Evolutionary conservation across 1,140 invertebrate genomes (phyloP).

Genomic region (Luehdorfia chinensis): DNA sequence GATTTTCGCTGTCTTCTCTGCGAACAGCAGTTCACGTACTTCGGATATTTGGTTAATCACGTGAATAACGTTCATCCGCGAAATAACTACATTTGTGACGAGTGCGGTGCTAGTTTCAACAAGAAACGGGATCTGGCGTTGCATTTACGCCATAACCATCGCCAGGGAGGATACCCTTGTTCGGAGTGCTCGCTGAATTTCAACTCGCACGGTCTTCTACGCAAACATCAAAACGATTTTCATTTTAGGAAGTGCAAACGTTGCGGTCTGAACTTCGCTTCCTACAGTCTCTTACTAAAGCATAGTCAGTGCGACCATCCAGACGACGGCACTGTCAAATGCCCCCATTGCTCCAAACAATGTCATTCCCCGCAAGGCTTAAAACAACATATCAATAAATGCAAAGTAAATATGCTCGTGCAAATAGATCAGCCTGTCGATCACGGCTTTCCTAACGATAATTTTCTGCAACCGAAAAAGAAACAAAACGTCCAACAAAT

Average conservation of each 20-base stretch:
- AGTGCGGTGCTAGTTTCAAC: constrained; percentile 50
- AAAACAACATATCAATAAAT: constrained; percentile 40
- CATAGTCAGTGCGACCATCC: constrained; percentile 48
- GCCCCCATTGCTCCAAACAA: constrained; percentile 45
- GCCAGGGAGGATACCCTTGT: constrained; percentile 44
- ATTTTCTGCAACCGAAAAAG: constrained; percentile 33
- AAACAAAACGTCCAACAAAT: constrained; percentile 48
- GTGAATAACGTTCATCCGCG: constrained; percentile 50
- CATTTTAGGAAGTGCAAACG: constrained; percentile 48
- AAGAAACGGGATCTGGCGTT: constrained; percentile 45
- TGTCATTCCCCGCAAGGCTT: constrained; percentile 46
- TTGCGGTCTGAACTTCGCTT: constrained; percentile 34
- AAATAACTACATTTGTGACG: constrained; percentile 50
- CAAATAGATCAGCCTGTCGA: constrained; percentile 18
- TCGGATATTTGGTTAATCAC: constrained; percentile 49
- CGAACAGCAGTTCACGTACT: constrained; percentile 43
- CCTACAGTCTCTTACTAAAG: constrained; percentile 37
- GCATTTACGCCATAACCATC: constrained; percentile 48
- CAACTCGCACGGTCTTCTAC: constrained; percentile 25
- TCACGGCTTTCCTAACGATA: constrained; percentile 17
- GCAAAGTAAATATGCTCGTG: constrained; percentile 34
- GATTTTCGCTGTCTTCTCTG: constrained; percentile 47
- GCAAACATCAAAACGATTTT: constrained; percentile 42
- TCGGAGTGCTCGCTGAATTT: constrained; percentile 42
- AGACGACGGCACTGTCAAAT: constrained; percentile 33